Conservation (phyloP, 2,888 invertebrate species). For the Tryphoninae sp. region DNA sequence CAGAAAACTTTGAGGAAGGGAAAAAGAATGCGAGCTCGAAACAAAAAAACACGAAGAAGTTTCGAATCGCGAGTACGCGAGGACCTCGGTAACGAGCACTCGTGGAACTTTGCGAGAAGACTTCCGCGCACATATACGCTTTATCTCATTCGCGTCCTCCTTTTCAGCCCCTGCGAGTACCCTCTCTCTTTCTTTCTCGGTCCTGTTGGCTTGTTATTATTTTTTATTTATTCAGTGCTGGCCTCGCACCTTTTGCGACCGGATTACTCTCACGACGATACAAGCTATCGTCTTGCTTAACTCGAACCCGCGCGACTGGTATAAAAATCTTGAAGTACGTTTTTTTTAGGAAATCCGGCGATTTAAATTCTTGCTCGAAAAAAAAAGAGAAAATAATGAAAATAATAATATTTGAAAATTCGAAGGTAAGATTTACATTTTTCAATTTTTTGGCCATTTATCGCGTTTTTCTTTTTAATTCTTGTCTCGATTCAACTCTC, state of each 20-base stretch:
- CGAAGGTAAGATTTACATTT: no score
- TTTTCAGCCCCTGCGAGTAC: constrained; percentile 2
- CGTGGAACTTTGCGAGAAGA: neutral
- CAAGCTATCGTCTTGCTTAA: neutral
- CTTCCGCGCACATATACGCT: constrained; percentile 7
- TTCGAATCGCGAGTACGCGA: constrained; percentile 13
- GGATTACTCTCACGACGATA: constrained; percentile 41
- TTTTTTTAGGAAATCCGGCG: no score
- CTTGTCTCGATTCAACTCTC: constrained; percentile 10
- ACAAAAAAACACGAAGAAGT: neutral
- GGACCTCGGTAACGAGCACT: constrained; percentile 32
- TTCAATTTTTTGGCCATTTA: constrained; percentile 17
- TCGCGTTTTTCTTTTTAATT: constrained; percentile 14
- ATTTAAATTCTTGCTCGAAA: no score
- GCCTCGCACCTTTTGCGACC: constrained; percentile 48
- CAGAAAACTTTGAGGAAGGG: neutral
- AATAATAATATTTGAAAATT: no score
- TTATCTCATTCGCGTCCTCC: constrained; percentile 31
- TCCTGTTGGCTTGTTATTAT: constrained; percentile 41
- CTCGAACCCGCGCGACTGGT: no score
- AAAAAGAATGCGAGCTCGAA: neutral
- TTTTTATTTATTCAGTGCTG: constrained; percentile 49
- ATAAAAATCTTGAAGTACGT: no score
- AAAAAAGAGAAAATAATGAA: no score
- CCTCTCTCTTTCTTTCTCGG: constrained; percentile 19